phyloP scores from a whole-genome alignment of 1,140 invertebrate genomes.

The Drosophila sulfurigaster region DNA sequence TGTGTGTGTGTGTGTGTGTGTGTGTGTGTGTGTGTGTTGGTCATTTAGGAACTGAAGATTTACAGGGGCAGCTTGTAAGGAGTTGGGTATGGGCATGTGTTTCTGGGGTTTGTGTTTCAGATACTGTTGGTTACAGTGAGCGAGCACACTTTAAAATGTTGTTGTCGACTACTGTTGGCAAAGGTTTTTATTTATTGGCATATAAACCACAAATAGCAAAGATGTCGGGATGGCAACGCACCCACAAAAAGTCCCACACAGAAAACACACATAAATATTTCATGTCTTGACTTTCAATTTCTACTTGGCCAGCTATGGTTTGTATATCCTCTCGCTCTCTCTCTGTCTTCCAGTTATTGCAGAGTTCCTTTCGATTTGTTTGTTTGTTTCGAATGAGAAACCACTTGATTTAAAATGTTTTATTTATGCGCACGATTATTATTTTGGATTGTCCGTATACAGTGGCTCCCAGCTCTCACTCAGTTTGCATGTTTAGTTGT shows the following conservation, averaged over 20 bases:
- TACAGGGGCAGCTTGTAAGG: not conserved
- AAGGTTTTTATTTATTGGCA: conserved; percentile 82
- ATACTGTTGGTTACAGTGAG: conserved; percentile 57
- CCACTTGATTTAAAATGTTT: conserved; percentile 81
- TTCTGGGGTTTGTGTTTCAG: conserved; percentile 4
- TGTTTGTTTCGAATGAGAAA: conserved; percentile 66
- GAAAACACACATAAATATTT: conserved; percentile 73
- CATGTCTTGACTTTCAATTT: conserved; percentile 82
- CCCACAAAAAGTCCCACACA: conserved; percentile 60
- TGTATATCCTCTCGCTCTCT: conserved; percentile 29
- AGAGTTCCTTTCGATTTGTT: conserved; percentile 64
- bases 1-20: conserved; percentile 17
- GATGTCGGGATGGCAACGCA: conserved; percentile 67
- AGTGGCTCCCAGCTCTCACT: not conserved
- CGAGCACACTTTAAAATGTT: conserved; percentile 71
- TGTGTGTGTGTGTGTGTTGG: conserved; percentile 35
- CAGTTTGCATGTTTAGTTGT: conserved; percentile 50
- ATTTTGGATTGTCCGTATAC: conserved; percentile 60
- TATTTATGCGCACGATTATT: conserved; percentile 81
- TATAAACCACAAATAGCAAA: conserved; percentile 81
- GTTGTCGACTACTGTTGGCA: conserved; percentile 57
- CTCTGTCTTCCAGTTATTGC: not conserved
- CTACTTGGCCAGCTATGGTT: conserved; percentile 44
- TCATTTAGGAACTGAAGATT: conserved; percentile 57
- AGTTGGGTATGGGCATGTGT: conserved; percentile 12